A percentile compares a stretch with the other conserved stretches of the same genome.
phyloP scores from a whole-genome alignment of 2,113 vertebrate species.

The Xenus cinereus region DNA sequence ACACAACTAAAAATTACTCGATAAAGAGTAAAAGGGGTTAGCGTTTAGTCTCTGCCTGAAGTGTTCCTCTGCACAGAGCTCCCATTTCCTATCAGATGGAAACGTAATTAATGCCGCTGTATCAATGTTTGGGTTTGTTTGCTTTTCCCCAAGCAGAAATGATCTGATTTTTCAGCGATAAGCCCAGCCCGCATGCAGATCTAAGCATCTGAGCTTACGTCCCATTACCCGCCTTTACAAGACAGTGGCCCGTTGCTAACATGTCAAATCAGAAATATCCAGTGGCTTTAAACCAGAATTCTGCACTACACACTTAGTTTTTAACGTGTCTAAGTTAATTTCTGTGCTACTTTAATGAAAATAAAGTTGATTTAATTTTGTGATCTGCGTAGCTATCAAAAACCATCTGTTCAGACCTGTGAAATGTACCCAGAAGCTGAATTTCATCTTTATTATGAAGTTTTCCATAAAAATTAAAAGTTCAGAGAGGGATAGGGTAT shows the following conservation, averaged over 20 bases:
- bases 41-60: background rate
- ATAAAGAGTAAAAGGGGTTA: background rate
- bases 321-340: slow-evolving; percentile 65
- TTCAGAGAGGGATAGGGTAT: slow-evolving; percentile 16
- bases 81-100: background rate
- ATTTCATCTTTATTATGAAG: slow-evolving; percentile 60
- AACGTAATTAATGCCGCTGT: background rate
- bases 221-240: background rate
- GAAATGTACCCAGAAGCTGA: slow-evolving; percentile 45
- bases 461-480: slow-evolving; percentile 17
- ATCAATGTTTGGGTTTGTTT: background rate
- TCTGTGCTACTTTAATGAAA: slow-evolving; percentile 67
- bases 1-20: background rate
- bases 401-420: slow-evolving; percentile 69
- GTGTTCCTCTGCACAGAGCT: background rate
- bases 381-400: slow-evolving; percentile 69
- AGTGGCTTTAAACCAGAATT: slow-evolving; percentile 64
- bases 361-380: slow-evolving; percentile 64
- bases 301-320: slow-evolving; percentile 55
- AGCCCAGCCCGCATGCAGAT: slow-evolving; percentile 17
- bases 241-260: slow-evolving; percentile 1
- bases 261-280: slow-evolving; percentile 30
- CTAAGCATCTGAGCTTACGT: background rate
- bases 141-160: slow-evolving; percentile 28
- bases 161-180: background rate